Percentiles rank a stretch among this genome's conserved stretches.
phyloP scores from a whole-genome alignment of 2,888 invertebrate species.

The Anodontia alba region DNA sequence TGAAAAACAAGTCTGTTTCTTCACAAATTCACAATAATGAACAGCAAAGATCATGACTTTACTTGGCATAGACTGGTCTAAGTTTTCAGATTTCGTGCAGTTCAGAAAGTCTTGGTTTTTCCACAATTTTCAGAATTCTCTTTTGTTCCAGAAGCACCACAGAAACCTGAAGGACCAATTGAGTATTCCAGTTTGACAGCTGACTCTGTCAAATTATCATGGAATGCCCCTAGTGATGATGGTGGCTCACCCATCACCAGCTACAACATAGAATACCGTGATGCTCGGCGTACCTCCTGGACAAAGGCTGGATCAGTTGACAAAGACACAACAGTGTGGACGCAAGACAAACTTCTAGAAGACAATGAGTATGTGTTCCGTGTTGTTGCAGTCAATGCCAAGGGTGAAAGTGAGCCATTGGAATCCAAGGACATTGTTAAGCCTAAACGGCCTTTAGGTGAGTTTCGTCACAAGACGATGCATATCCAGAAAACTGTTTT shows the following conservation, averaged over 20 bases:
- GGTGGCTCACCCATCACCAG: constrained; percentile 81
- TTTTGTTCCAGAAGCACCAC: constrained; percentile 75
- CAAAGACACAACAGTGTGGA: constrained; percentile 70
- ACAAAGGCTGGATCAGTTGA: constrained; percentile 72
- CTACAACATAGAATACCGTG: constrained; percentile 87
- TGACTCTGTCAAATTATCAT: constrained; percentile 74
- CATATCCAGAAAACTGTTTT: neutral
- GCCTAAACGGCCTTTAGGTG: constrained; percentile 52
- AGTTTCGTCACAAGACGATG: neutral
- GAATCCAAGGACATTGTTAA: constrained; percentile 68
- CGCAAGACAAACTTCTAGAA: constrained; percentile 88
- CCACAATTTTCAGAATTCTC: no score
- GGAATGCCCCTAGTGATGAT: constrained; percentile 82
- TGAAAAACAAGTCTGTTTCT: no score
- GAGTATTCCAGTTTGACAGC: constrained; percentile 72
- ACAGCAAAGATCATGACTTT: no score
- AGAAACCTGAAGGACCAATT: constrained; percentile 76
- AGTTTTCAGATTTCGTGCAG: no score
- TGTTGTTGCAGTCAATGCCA: constrained; percentile 81
- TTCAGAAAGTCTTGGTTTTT: no score
- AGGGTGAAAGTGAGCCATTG: constrained; percentile 78
- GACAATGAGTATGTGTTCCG: constrained; percentile 81
- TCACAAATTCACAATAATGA: no score
- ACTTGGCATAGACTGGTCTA: no score
- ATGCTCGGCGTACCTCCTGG: constrained; percentile 96